Percentiles rank a stretch among this genome's conserved stretches.
These are phyloP conservation scores for Orestias chungarensis DNA, from an alignment of 2,797 vertebrate species.

Conservation along the genomic window DNA sequence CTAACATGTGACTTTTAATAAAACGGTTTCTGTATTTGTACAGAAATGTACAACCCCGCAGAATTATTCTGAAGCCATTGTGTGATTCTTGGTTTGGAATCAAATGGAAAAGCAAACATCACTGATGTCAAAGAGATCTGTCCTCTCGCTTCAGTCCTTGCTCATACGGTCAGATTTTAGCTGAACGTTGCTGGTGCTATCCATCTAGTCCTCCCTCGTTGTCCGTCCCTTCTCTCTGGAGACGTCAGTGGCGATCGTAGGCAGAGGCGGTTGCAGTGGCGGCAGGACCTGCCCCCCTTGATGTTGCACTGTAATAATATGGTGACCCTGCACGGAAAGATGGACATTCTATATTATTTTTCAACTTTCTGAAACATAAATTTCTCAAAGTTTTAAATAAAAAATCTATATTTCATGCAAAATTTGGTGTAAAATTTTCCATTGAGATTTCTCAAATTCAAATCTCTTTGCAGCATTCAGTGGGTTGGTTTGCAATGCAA, in stretches of 20 bases:
- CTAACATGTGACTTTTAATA: constrained; percentile 12
- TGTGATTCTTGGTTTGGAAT: constrained; percentile 34
- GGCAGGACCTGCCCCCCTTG: constrained; percentile 88
- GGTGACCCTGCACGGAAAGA: constrained; percentile 86
- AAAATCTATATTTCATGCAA: neutral
- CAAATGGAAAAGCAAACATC: constrained; percentile 58
- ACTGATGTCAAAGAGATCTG: constrained; percentile 54
- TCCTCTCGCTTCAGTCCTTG: constrained; percentile 46
- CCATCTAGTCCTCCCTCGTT: constrained; percentile 47
- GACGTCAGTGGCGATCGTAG: constrained; percentile 94
- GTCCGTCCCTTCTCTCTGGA: constrained; percentile 41
- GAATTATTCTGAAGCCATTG: constrained; percentile 36
- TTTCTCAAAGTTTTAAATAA: neutral
- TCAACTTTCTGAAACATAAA: neutral
- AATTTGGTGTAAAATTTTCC: neutral
- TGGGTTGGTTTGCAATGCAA: neutral
- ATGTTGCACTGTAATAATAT: constrained; percentile 95
- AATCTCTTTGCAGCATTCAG: neutral
- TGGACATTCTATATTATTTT: neutral
- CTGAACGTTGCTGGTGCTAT: constrained; percentile 74
- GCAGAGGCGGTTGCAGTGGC: constrained; percentile 88
- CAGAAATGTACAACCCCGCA: constrained; percentile 21
- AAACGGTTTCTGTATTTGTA: constrained; percentile 31
- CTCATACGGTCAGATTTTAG: constrained; percentile 47
- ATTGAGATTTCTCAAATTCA: too few species aligned